Percentiles rank a stretch among this genome's conserved stretches.
phyloP scores from a whole-genome alignment of 2,113 vertebrate genomes.

The Oryzias celebensis region DNA sequence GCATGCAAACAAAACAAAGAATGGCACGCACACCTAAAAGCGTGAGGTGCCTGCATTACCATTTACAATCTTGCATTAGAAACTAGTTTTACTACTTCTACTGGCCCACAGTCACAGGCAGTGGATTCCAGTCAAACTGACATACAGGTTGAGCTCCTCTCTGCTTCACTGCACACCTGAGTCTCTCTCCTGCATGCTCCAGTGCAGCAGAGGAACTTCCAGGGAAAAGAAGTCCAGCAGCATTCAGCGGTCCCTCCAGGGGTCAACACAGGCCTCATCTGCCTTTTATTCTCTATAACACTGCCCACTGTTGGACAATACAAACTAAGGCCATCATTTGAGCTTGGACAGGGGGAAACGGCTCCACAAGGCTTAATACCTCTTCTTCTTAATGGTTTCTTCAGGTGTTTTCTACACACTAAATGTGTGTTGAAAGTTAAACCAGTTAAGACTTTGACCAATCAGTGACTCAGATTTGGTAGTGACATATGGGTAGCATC shows the following conservation, averaged over 20 bases:
- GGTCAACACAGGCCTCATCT: constrained; percentile 3
- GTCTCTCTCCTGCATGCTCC: constrained; percentile 37
- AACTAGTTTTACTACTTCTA: constrained; percentile 6
- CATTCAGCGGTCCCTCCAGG: constrained; percentile 9
- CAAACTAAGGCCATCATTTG: neutral
- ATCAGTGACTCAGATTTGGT: no score
- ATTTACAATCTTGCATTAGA: neutral
- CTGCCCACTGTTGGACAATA: constrained; percentile 25
- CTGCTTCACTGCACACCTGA: constrained; percentile 50
- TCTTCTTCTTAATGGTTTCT: constrained; percentile 9
- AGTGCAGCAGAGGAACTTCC: constrained; percentile 26
- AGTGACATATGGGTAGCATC: no score
- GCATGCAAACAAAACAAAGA: neutral
- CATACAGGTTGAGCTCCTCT: constrained; percentile 24
- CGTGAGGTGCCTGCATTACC: neutral
- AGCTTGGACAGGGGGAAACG: constrained; percentile 8
- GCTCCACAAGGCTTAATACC: neutral
- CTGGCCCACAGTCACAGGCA: constrained; percentile 6
- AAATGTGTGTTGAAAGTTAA: no score
- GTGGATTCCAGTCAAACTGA: constrained; percentile 36
- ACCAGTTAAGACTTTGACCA: no score
- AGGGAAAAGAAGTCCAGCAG: constrained; percentile 32
- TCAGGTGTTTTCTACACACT: constrained; percentile 38
- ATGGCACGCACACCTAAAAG: neutral
- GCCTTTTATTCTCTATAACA: constrained; percentile 29